Base-by-base conservation (phyloP, 2,113 vertebrate genomes). In the Dasypus novemcinctus region DNA sequence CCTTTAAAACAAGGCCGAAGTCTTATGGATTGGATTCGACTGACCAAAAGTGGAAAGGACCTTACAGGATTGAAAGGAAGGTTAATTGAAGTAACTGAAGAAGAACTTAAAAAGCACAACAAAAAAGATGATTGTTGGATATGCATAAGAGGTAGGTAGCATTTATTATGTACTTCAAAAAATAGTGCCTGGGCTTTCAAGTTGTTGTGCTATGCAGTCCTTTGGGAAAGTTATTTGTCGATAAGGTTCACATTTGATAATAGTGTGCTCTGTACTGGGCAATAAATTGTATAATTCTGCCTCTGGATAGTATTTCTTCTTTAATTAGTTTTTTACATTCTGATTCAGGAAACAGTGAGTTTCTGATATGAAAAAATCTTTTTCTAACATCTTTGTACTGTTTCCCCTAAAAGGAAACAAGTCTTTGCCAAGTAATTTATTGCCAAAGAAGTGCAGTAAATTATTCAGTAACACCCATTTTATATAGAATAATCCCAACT, bases 11-110 rank as follows among this genome's bases (percentile, higher is more conserved):
- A 99, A 4, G 99, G 99, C 63, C 99, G 99, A 97, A 99, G 99
- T 98, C 98, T 99, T 33, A 99, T 99, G 99, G 99, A 99, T 98
- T 99, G 99, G 99, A 99, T 99, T 96, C 98, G 99, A 13, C 98
- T 99, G 82, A 98, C 99, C 88, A 99, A 99, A 98, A 99, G 99
- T 96, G 99, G 99, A 13, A 99, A 99, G 87, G 99, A 99, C 80
- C 97, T 99, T 96, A 99, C 99, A 0, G 99, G 99, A 64, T 97
- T 99, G 76, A 98, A 98, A 97, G 99, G 99, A n/a, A 98, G 98
- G n/a, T 96, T 99, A 41, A 98, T 99, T 54, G 99, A 99, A 43
- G 99, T 99, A 21, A 99, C 99, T 0, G 98, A 99, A 96, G 99
- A 99, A 81, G 99, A 99, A 93, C 99, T 99, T 84, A 97, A 98